Percentiles rank a stretch among this genome's conserved stretches.
phyloP scores from a whole-genome alignment of 2,888 invertebrate genomes.

The Argyra leucocephala region DNA sequence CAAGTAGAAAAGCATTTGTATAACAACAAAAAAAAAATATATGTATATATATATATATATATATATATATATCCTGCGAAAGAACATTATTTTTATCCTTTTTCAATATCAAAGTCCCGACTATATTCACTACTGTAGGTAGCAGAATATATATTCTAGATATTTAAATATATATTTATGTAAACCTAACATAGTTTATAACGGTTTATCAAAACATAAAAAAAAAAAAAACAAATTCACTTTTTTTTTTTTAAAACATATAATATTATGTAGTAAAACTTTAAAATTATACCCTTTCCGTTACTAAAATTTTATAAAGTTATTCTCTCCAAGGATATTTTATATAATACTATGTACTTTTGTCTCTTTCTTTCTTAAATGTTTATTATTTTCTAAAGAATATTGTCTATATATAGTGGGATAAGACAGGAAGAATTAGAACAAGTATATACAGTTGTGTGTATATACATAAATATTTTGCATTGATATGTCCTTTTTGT shows the following conservation, averaged over 20 bases:
- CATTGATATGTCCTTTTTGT: neutral
- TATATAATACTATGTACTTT: neutral
- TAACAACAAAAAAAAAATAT: too few relatives aligned
- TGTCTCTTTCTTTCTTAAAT: neutral
- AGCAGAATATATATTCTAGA: neutral
- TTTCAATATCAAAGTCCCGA: slow-evolving; percentile 2
- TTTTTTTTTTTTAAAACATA: neutral
- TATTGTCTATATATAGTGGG: neutral
- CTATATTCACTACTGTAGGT: neutral
- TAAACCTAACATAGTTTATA: neutral
- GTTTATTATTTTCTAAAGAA: neutral
- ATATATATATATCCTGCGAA: too few relatives aligned
- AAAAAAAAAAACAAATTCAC: neutral
- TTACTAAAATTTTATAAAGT: neutral
- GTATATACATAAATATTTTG: too few relatives aligned
- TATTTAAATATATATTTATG: too few relatives aligned
- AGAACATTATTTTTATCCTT: neutral
- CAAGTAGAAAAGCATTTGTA: too few relatives aligned
- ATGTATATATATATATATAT: too few relatives aligned
- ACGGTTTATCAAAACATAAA: neutral
- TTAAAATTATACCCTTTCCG: neutral
- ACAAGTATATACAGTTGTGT: neutral
- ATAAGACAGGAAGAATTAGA: neutral
- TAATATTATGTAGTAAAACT: neutral
- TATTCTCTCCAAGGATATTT: neutral